phyloP scores from a whole-genome alignment of 2,113 vertebrate genomes.

The Illadopsis cleaveri region DNA sequence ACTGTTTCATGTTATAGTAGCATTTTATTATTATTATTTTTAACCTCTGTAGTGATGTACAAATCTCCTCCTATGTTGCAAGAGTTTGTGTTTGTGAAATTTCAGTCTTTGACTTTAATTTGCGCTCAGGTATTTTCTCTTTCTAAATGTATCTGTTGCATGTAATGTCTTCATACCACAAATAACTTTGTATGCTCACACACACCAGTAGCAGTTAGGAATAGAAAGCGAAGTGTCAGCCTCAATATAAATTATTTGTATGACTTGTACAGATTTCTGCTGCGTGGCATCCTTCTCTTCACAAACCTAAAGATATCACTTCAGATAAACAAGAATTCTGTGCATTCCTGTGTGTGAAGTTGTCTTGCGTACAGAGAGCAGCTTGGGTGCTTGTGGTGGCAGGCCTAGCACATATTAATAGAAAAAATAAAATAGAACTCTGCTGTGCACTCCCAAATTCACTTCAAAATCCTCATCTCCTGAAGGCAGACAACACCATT shows the following conservation, averaged over 20 bases:
- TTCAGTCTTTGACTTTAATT: not conserved
- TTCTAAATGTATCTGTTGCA: not conserved
- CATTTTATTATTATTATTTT: not conserved
- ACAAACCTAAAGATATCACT: not conserved
- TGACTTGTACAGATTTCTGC: not conserved
- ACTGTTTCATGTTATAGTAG: accelerated
- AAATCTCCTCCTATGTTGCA: not conserved
- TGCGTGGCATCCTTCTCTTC: not conserved
- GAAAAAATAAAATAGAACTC: not conserved
- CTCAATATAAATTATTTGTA: not conserved
- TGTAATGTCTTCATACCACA: not conserved
- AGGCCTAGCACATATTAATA: not conserved
- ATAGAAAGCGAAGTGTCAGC: not conserved
- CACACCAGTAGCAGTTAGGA: not conserved
- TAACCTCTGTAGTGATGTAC: not conserved
- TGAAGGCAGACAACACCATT: not conserved
- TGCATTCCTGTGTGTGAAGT: not conserved
- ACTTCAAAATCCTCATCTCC: not conserved
- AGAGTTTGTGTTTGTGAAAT: not conserved
- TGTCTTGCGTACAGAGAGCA: not conserved
- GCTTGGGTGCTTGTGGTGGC: not conserved
- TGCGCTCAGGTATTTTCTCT: not conserved
- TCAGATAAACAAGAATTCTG: not conserved
- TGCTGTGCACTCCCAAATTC: not conserved
- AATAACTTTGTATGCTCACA: not conserved